phyloP scores from a whole-genome alignment of 2,113 vertebrate genomes.

The Alligator mississippiensis region DNA sequence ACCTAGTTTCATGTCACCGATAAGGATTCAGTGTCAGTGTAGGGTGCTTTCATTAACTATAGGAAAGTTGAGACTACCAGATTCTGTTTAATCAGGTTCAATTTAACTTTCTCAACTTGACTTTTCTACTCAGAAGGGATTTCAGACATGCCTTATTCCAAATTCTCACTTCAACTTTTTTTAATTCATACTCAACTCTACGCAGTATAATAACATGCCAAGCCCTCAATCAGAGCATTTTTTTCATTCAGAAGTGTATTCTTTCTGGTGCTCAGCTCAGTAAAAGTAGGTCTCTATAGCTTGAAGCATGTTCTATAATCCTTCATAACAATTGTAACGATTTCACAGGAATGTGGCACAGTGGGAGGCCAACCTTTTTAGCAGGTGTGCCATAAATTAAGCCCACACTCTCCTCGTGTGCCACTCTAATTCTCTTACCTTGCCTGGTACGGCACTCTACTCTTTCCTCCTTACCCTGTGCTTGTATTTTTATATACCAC shows the following conservation, averaged over 20 bases:
- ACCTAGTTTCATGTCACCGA: background rate
- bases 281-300: background rate
- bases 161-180: background rate
- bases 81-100: background rate
- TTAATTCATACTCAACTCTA: background rate
- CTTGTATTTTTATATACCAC: no score
- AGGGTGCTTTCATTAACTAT: background rate
- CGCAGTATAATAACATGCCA: background rate
- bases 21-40: background rate
- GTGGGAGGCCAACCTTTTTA: no score
- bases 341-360: background rate
- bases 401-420: no score
- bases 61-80: background rate
- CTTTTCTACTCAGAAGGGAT: background rate
- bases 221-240: background rate
- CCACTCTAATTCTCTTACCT: no score
- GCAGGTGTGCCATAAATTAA: no score
- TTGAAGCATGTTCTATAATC: rapidly evolving
- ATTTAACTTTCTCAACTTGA: background rate
- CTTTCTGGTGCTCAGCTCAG: background rate
- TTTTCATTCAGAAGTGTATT: conserved; percentile 8
- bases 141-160: background rate
- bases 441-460: no score
- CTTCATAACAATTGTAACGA: background rate
- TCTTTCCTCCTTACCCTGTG: no score